Conservation (phyloP, 2,888 invertebrate genomes). For the Piscicola geometra region DNA sequence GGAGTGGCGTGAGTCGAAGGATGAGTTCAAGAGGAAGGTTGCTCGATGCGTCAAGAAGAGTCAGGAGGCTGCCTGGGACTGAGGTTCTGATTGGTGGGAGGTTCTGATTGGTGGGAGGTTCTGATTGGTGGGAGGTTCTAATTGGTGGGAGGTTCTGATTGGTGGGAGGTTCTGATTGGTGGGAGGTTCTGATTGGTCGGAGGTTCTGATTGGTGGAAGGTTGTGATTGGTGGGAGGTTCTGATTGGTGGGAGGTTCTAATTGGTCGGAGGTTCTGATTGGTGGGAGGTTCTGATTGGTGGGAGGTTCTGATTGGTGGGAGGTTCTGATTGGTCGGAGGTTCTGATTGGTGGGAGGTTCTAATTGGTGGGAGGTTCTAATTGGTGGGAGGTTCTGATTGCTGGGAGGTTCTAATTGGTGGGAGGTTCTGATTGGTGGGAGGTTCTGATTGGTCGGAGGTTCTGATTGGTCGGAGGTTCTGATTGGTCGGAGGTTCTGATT, state of each 20-base stretch:
- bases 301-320: not conserved
- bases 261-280: not conserved
- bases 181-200: too few relatives aligned
- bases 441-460: too few relatives aligned
- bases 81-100: not conserved
- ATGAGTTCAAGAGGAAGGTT: constrained; percentile 95
- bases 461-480: too few relatives aligned
- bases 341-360: not conserved
- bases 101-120: too few relatives aligned
- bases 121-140: too few relatives aligned
- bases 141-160: too few relatives aligned
- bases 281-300: not conserved
- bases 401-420: too few relatives aligned
- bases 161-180: too few relatives aligned
- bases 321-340: not conserved
- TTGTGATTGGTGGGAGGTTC: not conserved
- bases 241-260: not conserved
- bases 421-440: too few relatives aligned
- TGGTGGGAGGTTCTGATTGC: too few relatives aligned
- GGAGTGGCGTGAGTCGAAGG: constrained; percentile 95
- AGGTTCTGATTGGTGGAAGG: not conserved
- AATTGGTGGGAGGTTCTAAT: too few relatives aligned
- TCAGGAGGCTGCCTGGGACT: constrained; percentile 66
- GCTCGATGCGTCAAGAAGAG: constrained; percentile 95
- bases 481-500: too few relatives aligned